phyloP scores from a whole-genome alignment of 1,140 invertebrate genomes.

The Aradophagus sp. region DNA sequence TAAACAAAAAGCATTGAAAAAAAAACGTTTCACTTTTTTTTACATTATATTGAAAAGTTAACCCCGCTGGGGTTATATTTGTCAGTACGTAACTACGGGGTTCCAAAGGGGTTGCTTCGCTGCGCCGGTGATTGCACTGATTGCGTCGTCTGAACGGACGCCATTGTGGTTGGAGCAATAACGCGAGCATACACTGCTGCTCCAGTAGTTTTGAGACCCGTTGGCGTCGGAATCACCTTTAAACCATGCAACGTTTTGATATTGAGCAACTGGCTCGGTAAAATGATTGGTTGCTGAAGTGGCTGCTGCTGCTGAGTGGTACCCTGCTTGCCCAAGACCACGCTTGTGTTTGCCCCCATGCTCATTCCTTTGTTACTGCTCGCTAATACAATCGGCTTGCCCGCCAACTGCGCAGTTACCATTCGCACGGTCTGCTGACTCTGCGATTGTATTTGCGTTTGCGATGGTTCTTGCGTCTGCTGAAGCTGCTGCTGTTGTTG shows the following conservation, averaged over 20 bases:
- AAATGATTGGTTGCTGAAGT: slow-evolving; percentile 76
- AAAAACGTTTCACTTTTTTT: not conserved
- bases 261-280: slow-evolving; percentile 80
- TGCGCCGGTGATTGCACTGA: slow-evolving; percentile 59
- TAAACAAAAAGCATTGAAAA: slow-evolving; percentile 2
- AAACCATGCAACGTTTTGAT: slow-evolving; percentile 81
- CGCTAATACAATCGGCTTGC: slow-evolving; percentile 80
- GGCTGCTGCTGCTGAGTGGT: slow-evolving; percentile 60
- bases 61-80: not conserved
- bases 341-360: slow-evolving; percentile 64
- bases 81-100: slow-evolving; percentile 33
- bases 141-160: slow-evolving; percentile 61
- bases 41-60: slow-evolving; percentile 15
- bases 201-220: slow-evolving; percentile 70
- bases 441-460: slow-evolving; percentile 47
- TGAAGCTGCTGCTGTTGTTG: slow-evolving; percentile 64
- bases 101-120: slow-evolving; percentile 64
- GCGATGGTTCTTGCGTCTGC: slow-evolving; percentile 56
- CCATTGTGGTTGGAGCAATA: slow-evolving; percentile 69
- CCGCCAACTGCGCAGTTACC: slow-evolving; percentile 78
- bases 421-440: slow-evolving; percentile 73
- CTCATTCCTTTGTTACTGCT: slow-evolving; percentile 75
- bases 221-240: slow-evolving; percentile 79
- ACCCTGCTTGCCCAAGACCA: slow-evolving; percentile 66
- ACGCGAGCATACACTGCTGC: slow-evolving; percentile 71